phyloP scores from a whole-genome alignment of 1,140 invertebrate genomes.

The Drosophila rufa region DNA sequence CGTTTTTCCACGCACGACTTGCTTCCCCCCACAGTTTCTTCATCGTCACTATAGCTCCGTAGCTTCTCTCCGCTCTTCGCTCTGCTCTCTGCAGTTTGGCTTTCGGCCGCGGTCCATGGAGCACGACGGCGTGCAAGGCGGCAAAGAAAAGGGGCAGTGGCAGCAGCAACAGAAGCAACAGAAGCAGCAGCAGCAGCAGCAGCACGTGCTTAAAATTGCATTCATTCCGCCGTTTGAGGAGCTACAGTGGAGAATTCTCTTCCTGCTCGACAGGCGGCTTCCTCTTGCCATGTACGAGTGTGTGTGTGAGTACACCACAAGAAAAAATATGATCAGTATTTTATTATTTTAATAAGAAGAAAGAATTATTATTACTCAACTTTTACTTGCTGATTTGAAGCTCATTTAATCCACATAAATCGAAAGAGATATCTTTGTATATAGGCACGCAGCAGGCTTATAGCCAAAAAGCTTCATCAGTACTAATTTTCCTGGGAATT shows the following conservation, averaged over 20 bases:
- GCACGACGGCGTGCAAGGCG: conserved; percentile 47
- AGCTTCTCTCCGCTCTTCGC: neutral
- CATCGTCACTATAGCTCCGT: conserved; percentile 1
- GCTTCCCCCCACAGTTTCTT: conserved; percentile 12
- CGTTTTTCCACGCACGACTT: conserved; percentile 53
- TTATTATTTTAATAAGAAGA: neutral
- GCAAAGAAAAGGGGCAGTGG: conserved; percentile 8
- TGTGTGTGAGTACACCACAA: conserved; percentile 1
- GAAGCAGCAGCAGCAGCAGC: conserved; percentile 11
- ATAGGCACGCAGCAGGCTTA: no score
- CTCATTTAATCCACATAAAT: neutral
- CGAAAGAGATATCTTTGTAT: no score
- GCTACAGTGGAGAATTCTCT: conserved; percentile 28
- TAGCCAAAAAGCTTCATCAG: no score
- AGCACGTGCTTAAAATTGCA: conserved; percentile 78
- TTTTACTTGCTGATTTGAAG: neutral
- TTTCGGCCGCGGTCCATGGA: conserved; percentile 66
- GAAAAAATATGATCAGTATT: neutral
- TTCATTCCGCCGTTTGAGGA: conserved; percentile 48
- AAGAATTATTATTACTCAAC: neutral
- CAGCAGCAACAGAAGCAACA: neutral
- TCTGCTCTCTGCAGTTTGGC: conserved; percentile 25
- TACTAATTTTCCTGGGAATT: no score
- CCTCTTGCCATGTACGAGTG: neutral
- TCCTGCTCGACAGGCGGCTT: conserved; percentile 35